Evolutionary conservation across 2,888 invertebrate genomes (phyloP).

Genomic region (Schizaphis graminum): DNA sequence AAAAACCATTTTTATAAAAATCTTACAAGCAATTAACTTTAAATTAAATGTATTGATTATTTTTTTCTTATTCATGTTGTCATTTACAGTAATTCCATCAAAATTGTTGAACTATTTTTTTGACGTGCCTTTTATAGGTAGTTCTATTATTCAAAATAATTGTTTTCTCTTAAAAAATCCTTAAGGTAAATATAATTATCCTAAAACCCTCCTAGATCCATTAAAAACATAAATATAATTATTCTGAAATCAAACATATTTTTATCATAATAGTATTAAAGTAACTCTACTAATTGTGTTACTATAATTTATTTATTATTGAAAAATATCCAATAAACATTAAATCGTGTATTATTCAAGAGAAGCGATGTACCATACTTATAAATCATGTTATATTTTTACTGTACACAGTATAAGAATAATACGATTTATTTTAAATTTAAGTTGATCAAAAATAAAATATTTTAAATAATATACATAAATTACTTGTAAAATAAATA

Average conservation of each 20-base stretch:
- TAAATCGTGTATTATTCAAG: neutral
- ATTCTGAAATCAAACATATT: neutral
- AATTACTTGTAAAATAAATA: neutral
- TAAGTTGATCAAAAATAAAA: neutral
- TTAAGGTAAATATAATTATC: neutral
- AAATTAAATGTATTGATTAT: constrained; percentile 12
- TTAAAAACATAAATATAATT: neutral
- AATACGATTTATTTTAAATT: neutral
- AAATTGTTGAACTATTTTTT: constrained; percentile 37
- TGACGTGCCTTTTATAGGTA: constrained; percentile 5
- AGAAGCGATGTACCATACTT: neutral
- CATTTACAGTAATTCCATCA: constrained; percentile 29
- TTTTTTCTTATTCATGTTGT: neutral
- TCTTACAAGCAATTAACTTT: constrained; percentile 7
- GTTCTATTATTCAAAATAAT: constrained; percentile 26
- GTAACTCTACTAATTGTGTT: neutral
- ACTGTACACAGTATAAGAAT: neutral
- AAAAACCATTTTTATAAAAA: neutral
- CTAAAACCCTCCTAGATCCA: neutral
- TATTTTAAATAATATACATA: neutral
- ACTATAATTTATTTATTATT: neutral
- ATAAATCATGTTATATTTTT: neutral
- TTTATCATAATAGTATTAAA: neutral
- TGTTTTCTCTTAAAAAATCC: neutral
- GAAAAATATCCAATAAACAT: neutral